Evolutionary conservation across 2,113 vertebrate genomes (phyloP), one percentile per base, ranked within the genome.

Genomic region (Rattus rattus): DNA sequence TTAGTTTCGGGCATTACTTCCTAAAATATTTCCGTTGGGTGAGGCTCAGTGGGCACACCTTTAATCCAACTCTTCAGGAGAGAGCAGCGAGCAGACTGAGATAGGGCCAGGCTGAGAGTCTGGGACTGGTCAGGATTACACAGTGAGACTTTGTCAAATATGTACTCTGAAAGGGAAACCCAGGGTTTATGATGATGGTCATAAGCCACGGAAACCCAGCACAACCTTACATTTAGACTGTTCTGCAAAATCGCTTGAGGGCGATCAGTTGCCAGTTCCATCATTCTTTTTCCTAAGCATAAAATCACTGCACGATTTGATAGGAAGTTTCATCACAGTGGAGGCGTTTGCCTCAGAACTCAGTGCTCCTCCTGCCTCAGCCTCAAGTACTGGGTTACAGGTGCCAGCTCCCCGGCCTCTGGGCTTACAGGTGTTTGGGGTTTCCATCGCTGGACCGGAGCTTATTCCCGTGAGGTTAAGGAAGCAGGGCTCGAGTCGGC

Each of bases 271-370:
- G 30, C 30, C 5, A 1, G 13, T 91, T 93, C 20, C 49, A 75
- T 61, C 33, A 22, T 4, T 73, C 52, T 92, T 95, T 91, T 90
- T 90, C 12, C 9, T 79, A n/a, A 96, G 81, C 0, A 5, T 36
- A 26, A 4, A 61, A 90, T 96, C 39, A 49, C 52, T 75, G 19
- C 75, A 69, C 33, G n/a, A 85, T 94, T 95, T 79, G 69, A 39
- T 36, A 70, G 14, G 56, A 67, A 87, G 65, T n/a, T 69, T 24
- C 30, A 7, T 36, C 69, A 54, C 9, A 33, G 0, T 22, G 19
- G 28, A 47, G 24, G 43, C 43, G 43, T 67, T 26, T 86, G 14
- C 16, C 47, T 22, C 2, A 47, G 43, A 70, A 70, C 20, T 54
- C 6, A 14, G 39, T n/a, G 47, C 65, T 54, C 5, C 43, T 86